phyloP scores from a whole-genome alignment of 1,140 invertebrate genomes.

The Leptinotarsa texana region DNA sequence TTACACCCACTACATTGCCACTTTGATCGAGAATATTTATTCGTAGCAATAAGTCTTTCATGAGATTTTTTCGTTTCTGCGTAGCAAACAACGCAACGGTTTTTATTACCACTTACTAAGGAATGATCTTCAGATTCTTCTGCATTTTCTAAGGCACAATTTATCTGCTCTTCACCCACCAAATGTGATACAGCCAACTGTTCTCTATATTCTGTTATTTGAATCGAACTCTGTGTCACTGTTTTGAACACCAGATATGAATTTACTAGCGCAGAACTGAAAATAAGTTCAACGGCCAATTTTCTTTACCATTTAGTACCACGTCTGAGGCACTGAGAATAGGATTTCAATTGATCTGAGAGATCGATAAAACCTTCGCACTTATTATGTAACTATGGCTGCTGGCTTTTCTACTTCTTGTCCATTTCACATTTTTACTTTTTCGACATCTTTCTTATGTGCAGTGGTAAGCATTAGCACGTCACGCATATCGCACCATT shows the following conservation, averaged over 20 bases:
- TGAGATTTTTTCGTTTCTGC: not conserved
- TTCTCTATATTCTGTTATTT: no score
- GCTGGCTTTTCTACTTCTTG: constrained; percentile 36
- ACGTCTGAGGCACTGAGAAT: constrained; percentile 31
- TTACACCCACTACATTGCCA: no score
- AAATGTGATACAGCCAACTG: no score
- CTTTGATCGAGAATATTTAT: no score
- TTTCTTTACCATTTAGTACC: constrained; percentile 30
- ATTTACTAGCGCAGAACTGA: not conserved
- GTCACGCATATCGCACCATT: no score
- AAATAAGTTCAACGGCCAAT: not conserved
- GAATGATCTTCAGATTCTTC: not conserved
- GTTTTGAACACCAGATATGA: not conserved
- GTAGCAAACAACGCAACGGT: not conserved
- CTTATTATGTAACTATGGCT: constrained; percentile 40
- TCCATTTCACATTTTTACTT: constrained; percentile 15
- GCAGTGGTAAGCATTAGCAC: no score
- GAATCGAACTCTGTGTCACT: not conserved
- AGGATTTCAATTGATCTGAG: constrained; percentile 41
- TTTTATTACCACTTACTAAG: not conserved
- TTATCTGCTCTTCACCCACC: no score
- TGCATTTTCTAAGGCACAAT: no score
- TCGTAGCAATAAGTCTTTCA: no score
- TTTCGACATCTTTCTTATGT: no score
- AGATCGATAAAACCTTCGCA: constrained; percentile 41